Conservation (phyloP, 1,140 invertebrate species). For the Euura saliciscinereae region DNA sequence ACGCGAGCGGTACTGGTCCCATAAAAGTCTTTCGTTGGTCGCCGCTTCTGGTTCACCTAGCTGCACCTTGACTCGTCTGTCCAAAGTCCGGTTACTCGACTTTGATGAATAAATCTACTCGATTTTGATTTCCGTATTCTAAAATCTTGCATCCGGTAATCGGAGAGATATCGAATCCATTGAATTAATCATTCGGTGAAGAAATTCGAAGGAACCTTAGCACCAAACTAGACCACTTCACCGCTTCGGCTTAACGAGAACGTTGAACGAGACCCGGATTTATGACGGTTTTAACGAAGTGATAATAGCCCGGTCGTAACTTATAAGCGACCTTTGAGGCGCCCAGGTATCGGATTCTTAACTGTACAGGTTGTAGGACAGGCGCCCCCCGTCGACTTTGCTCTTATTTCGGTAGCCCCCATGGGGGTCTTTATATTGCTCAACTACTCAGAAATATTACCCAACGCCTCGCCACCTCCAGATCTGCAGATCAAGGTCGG, state of each 20-base stretch:
- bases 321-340: slow-evolving; percentile 31
- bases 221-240: neutral
- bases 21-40: slow-evolving; percentile 46
- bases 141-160: too few species aligned
- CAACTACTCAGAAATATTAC: slow-evolving; percentile 33
- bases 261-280: slow-evolving; percentile 40
- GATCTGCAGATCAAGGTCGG: neutral
- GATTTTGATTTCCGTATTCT: too few species aligned
- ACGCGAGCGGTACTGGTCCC: slow-evolving; percentile 41
- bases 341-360: slow-evolving; percentile 28
- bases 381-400: slow-evolving; percentile 35
- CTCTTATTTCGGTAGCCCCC: slow-evolving; percentile 39
- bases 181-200: neutral
- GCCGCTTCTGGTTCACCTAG: slow-evolving; percentile 9
- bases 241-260: too few species aligned
- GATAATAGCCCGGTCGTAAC: slow-evolving; percentile 53
- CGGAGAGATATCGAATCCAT: too few species aligned
- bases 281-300: slow-evolving; percentile 48
- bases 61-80: too few species aligned
- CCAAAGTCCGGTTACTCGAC: too few species aligned
- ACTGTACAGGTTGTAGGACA: slow-evolving; percentile 43
- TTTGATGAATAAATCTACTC: too few species aligned
- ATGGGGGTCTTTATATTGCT: slow-evolving; percentile 28
- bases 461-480: slow-evolving; percentile 19
- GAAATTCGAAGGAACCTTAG: neutral